Conservation (phyloP, 2,113 vertebrate species). For the Periophthalmus modestus region DNA sequence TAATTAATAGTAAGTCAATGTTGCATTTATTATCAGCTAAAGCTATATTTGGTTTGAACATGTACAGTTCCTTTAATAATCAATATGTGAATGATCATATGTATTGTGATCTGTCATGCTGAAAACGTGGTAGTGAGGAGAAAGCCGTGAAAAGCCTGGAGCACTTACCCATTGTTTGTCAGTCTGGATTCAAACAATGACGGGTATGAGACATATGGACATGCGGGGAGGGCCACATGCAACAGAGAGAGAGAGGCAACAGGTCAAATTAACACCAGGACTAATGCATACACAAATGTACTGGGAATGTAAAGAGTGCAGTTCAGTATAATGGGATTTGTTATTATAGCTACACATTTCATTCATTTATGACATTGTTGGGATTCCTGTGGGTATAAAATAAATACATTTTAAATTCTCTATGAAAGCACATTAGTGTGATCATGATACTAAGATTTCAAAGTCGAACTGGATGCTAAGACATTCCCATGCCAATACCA, state of each 20-base stretch:
- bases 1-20: too few relatives aligned
- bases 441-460: too few relatives aligned
- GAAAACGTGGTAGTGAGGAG: not conserved
- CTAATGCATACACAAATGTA: not conserved
- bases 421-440: too few relatives aligned
- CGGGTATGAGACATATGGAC: constrained; percentile 60
- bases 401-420: too few relatives aligned
- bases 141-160: constrained; percentile 22
- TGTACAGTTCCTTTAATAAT: not conserved
- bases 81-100: not conserved
- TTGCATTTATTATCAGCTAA: too few relatives aligned
- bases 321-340: not conserved
- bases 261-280: not conserved
- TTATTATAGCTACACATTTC: not conserved
- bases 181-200: constrained; percentile 81
- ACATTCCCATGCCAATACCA: too few relatives aligned
- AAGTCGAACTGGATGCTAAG: too few relatives aligned
- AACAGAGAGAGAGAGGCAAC: constrained; percentile 27
- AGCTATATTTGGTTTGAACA: too few relatives aligned
- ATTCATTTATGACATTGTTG: not conserved
- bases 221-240: constrained; percentile 46
- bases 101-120: not conserved
- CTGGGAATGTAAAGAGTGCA: not conserved
- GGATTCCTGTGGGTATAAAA: too few relatives aligned
- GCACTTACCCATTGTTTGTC: constrained; percentile 95